These are phyloP conservation scores for Drosophila hamatofila DNA, from an alignment of 2,888 invertebrate species.

Conservation along the genomic window DNA sequence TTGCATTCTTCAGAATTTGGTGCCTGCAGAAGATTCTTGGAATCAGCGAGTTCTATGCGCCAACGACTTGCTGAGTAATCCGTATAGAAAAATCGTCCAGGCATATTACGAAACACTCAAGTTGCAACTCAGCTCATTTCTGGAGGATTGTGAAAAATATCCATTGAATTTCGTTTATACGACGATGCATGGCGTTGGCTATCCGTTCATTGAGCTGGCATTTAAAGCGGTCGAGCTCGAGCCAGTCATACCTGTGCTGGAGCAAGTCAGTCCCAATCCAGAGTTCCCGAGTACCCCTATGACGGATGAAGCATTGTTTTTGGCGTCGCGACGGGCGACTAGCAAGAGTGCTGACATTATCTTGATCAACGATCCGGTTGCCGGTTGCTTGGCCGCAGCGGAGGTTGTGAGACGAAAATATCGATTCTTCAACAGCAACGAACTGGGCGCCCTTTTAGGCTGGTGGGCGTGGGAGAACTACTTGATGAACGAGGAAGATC, in stretches of 20 bases:
- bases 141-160: conserved; percentile 86
- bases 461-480: conserved; percentile 95
- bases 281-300: conserved; percentile 98
- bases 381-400: conserved; percentile 97
- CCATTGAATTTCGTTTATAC: conserved; percentile 93
- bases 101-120: conserved; percentile 89
- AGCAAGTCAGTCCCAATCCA: conserved; percentile 95
- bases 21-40: conserved; percentile 93
- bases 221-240: conserved; percentile 91
- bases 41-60: conserved; percentile 87
- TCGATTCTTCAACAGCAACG: conserved; percentile 94
- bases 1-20: conserved; percentile 90
- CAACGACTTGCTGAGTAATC: conserved; percentile 88
- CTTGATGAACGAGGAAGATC: conserved; percentile 83
- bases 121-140: conserved; percentile 86
- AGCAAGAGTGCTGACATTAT: conserved; percentile 89
- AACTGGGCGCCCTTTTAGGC: conserved; percentile 96
- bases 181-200: conserved; percentile 99
- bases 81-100: conserved; percentile 88
- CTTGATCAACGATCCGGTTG: conserved; percentile 99
- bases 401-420: conserved; percentile 87
- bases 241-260: conserved; percentile 83
- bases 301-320: conserved; percentile 91
- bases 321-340: conserved; percentile 92
- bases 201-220: conserved; percentile 90